Percentiles rank a stretch among this genome's conserved stretches.
phyloP scores from a whole-genome alignment of 1,140 invertebrate genomes.

The Neodiprion pinetum region DNA sequence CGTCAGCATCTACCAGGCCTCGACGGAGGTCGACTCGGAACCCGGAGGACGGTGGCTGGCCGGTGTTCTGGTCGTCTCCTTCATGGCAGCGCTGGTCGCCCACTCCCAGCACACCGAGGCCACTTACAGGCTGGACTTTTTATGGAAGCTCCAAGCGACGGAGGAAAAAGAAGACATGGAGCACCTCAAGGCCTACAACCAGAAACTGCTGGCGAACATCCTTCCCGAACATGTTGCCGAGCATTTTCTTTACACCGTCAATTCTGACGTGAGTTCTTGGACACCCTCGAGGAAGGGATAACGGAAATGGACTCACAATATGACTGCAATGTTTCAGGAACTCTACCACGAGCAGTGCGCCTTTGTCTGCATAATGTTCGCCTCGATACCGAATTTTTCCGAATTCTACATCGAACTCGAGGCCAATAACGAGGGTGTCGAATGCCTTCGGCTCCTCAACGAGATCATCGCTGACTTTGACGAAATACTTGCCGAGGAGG shows the following conservation, averaged over 20 bases:
- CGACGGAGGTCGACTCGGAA: constrained; percentile 45
- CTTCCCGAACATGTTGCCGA: constrained; percentile 93
- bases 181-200: constrained; percentile 91
- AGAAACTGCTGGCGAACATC: constrained; percentile 93
- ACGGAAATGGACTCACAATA: constrained; percentile 15
- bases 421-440: constrained; percentile 93
- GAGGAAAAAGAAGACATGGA: constrained; percentile 96
- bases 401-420: constrained; percentile 96
- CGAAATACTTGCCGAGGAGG: constrained; percentile 84
- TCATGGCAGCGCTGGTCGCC: constrained; percentile 54
- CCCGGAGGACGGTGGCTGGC: constrained; percentile 45
- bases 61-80: constrained; percentile 50
- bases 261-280: constrained; percentile 74
- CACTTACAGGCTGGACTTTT: constrained; percentile 87
- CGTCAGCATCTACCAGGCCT: constrained; percentile 50
- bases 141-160: constrained; percentile 93
- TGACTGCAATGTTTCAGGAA: constrained; percentile 67
- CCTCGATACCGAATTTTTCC: constrained; percentile 96
- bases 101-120: constrained; percentile 91
- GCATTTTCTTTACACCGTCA: constrained; percentile 87
- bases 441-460: constrained; percentile 92
- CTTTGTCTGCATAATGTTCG: constrained; percentile 94
- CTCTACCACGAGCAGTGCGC: constrained; percentile 96
- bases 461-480: constrained; percentile 98
- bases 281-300: background rate